Percentiles rank a stretch among this genome's conserved stretches.
These are phyloP conservation scores for Pediacus dermestoides DNA, from an alignment of 2,888 invertebrate genomes.

Conservation along the genomic window DNA sequence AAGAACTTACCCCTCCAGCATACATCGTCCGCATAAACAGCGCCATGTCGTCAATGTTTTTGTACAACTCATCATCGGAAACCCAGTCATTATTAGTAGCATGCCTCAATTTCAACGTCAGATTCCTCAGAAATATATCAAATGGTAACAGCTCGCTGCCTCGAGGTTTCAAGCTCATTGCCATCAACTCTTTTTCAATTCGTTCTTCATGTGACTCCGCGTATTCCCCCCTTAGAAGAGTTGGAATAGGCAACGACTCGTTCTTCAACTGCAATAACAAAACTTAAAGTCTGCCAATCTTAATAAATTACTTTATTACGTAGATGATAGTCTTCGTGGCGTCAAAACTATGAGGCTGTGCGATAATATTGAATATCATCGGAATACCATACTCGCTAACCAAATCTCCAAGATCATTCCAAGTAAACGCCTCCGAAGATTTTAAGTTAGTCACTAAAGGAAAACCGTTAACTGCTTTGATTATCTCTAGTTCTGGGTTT, in stretches of 20 bases:
- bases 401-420: conserved; percentile 42
- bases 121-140: conserved; percentile 31
- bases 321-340: conserved; percentile 25
- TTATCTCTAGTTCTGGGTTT: conserved; percentile 39
- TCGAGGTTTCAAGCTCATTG: conserved; percentile 9
- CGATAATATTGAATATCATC: conserved; percentile 43
- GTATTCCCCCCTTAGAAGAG: conserved; percentile 24
- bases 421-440: conserved; percentile 24
- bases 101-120: conserved; percentile 31
- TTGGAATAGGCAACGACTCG: conserved; percentile 27
- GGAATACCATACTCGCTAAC: conserved; percentile 45
- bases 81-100: conserved; percentile 23
- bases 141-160: conserved; percentile 23
- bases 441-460: conserved; percentile 33
- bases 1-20: conserved; percentile 36
- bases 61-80: conserved; percentile 29
- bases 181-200: conserved; percentile 28
- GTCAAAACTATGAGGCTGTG: conserved; percentile 28
- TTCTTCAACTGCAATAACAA: conserved; percentile 22
- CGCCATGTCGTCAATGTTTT: conserved; percentile 31
- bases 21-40: conserved; percentile 36
- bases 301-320: background rate
- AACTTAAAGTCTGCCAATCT: no score
- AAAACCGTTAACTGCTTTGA: conserved; percentile 41
- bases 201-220: conserved; percentile 27